phyloP scores from a whole-genome alignment of 2,797 vertebrate species.

The Peromyscus eremicus region DNA sequence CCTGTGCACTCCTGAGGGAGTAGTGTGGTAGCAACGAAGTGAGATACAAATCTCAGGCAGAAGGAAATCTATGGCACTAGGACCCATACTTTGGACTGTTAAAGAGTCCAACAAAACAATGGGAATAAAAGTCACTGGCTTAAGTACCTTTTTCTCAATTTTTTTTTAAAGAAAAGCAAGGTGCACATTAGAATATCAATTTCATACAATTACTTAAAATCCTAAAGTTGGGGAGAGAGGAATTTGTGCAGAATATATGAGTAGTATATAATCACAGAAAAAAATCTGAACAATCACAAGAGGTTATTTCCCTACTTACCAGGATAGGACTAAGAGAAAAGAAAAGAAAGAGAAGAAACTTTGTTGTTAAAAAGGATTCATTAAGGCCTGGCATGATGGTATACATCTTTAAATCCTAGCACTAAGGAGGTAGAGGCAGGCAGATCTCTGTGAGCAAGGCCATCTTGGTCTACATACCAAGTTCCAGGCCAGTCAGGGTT shows the following conservation, averaged over 20 bases:
- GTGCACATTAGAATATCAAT: neutral
- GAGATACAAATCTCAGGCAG: neutral
- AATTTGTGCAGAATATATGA: neutral
- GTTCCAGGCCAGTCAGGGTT: neutral
- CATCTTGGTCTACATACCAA: neutral
- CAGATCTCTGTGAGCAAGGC: neutral
- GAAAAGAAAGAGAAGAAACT: neutral
- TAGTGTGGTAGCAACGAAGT: neutral
- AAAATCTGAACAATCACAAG: neutral
- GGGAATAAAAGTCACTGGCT: neutral
- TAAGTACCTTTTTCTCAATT: conserved; percentile 31
- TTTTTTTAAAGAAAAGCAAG: conserved; percentile 20
- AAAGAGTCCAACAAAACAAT: conserved; percentile 32
- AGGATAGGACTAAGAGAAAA: neutral
- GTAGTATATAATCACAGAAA: neutral
- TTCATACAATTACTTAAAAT: conserved; percentile 40
- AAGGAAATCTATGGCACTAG: neutral
- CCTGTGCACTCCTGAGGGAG: neutral
- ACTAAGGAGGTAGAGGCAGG: neutral
- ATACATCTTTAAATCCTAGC: neutral
- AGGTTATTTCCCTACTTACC: neutral
- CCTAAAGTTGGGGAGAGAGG: neutral
- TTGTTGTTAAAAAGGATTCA: neutral
- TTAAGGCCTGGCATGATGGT: neutral
- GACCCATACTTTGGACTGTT: neutral